A percentile compares a stretch with the other conserved stretches of the same genome.
These are phyloP conservation scores for Microplitis deprimator DNA, from an alignment of 2,888 invertebrate species.

Conservation along the genomic window DNA sequence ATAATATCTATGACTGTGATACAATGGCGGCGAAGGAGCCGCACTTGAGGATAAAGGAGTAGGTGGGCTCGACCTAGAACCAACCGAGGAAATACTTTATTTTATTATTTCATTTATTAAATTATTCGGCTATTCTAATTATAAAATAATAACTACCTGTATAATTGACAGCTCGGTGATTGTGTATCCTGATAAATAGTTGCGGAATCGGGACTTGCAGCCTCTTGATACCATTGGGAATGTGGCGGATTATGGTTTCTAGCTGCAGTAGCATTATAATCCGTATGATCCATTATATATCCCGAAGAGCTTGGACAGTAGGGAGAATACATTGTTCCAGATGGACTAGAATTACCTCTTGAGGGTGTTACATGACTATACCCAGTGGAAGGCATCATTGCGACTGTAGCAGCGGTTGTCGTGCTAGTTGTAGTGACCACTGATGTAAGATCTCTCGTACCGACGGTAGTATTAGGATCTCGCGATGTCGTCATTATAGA, in stretches of 20 bases:
- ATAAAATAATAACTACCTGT: slow-evolving; percentile 57
- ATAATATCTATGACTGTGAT: slow-evolving; percentile 68
- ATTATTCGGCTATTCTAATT: not conserved
- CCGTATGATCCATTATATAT: slow-evolving; percentile 69
- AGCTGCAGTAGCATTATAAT: slow-evolving; percentile 62
- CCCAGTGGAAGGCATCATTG: slow-evolving; percentile 67
- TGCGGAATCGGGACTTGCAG: slow-evolving; percentile 66
- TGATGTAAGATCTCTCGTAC: slow-evolving; percentile 43
- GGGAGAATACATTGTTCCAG: slow-evolving; percentile 66
- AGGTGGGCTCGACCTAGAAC: slow-evolving; percentile 67
- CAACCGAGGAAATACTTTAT: slow-evolving; percentile 13
- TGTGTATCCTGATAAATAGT: slow-evolving; percentile 69
- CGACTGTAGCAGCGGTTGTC: slow-evolving; percentile 63
- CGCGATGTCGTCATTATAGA: slow-evolving; percentile 58
- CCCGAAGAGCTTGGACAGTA: slow-evolving; percentile 60
- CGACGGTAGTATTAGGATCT: slow-evolving; percentile 47
- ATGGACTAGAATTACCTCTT: slow-evolving; percentile 64
- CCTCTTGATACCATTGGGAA: slow-evolving; percentile 69
- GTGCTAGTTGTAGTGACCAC: slow-evolving; percentile 56
- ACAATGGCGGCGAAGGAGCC: slow-evolving; percentile 66
- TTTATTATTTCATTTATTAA: not conserved
- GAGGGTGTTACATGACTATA: slow-evolving; percentile 64
- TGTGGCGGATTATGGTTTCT: slow-evolving; percentile 64
- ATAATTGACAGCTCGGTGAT: slow-evolving; percentile 68
- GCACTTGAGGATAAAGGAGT: slow-evolving; percentile 67